Base-by-base conservation (phyloP, 2,113 vertebrate species). In the Pitta sordida region DNA sequence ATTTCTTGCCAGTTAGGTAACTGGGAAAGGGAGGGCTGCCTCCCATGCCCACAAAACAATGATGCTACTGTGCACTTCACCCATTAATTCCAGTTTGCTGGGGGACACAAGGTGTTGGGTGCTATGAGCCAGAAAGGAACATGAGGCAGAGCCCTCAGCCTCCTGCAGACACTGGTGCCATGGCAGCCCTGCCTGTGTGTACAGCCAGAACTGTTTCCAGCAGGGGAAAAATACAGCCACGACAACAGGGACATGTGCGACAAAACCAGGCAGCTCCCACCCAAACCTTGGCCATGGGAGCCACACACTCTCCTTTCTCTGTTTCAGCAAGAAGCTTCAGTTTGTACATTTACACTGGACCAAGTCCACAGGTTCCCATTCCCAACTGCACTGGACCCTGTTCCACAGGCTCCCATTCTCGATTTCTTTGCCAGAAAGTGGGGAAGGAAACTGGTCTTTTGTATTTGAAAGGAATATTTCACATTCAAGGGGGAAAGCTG, bases 61-160 rank as follows among this genome's bases (percentile, higher is more conserved):
- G 90, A 79, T 94, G 92, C 83, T 77, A 49, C 85, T 91, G 70
- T 95, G 91, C 92, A 32, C 84, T 84, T 34, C 1, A 27, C 91
- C 91, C 85, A 71, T 78, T 34, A 56, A 94, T 94, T 81, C 78
- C 80, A 41, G 41, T 62, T 39, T 78, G 81, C 85, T 82, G 91
- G 81, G 81, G 80, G 85, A 96, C 95, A 86, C 82, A 29, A 94
- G 90, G 94, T 94, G 95, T 83, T 71, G 95, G 94, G 73, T 65
- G 95, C 81, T 95, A 83, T 79, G 87, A 96, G 92, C 80, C 96
- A 97, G 95, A 76, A 81, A 73, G 90, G 78, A 90, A 11, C 6
- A 36, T 1, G 75, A 51, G 46, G 88, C 73, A 83, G 60, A 2
- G 10, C 67, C 37, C 62, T 13, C 34, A 51, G 65, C 36, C 82